Evolutionary conservation across 2,113 vertebrate species (phyloP), one percentile per base, ranked within the genome.

Genomic region (Bubalus kerabau): DNA sequence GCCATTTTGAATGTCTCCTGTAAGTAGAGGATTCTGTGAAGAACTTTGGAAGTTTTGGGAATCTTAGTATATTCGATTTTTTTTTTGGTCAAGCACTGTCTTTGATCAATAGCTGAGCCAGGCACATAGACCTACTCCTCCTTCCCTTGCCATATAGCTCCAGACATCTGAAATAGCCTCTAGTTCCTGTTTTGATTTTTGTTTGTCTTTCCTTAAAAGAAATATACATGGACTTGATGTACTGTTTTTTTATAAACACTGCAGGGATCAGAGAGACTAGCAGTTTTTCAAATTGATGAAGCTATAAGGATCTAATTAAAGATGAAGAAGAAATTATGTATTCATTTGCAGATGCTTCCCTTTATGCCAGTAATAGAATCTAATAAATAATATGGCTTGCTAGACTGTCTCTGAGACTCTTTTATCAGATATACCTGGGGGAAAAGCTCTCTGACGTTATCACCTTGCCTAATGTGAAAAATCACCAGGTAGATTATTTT

Each of bases 271-370:
- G 19, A 95, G 74, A 76, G 80, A 81, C 57, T 78, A 87, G 23
- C 15, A 86, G 28, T 67, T 85, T 88, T 91, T 97, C 52, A 96
- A 97, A 97, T 43, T 81, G 50, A 94, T 26, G 43, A 56, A 84
- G 52, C 16, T 43, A 43, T 28, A 90, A 83, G 52, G 40, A 82
- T 91, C 85, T 90, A 92, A 96, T 92, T 87, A 95, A 93, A 50
- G 32, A 92, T 88, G 36, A 82, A 95, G 36, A 86, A 57, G 32
- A 94, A 94, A 87, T n/a, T 14, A 21, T 23, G 56, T 5, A 91
- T 76, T 82, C 52, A 13, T 81, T 52, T 86, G 64, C 60, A 80
- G 1, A 78, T 54, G 15, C 19, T 89, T 88, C 54, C 24, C 50
- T 87, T 85, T 84, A 71, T 48, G 24, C 23, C 76, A 94, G 5